Evolutionary conservation across 2,888 invertebrate genomes (phyloP).

Genomic region (Clunio marinus): DNA sequence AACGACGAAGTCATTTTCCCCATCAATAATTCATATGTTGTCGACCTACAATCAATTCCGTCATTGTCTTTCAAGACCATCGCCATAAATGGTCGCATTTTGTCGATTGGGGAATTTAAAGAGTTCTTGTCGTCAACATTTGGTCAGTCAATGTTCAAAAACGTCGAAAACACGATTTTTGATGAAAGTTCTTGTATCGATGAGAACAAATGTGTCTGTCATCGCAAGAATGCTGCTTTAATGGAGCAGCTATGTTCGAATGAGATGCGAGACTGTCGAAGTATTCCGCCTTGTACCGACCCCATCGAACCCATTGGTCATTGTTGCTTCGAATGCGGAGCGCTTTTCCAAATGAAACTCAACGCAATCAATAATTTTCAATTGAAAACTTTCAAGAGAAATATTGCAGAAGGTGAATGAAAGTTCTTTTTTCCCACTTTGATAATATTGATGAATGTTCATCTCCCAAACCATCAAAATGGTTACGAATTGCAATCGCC

Average conservation of each 20-base stretch:
- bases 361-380: constrained; percentile 13
- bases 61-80: constrained; percentile 28
- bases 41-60: constrained; percentile 37
- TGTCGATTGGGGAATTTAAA: constrained; percentile 45
- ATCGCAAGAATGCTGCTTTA: constrained; percentile 44
- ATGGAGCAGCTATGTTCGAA: constrained; percentile 44
- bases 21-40: constrained; percentile 35
- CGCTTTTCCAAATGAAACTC: constrained; percentile 41
- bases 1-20: constrained; percentile 34
- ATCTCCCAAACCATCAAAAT: not conserved
- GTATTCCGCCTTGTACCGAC: constrained; percentile 46
- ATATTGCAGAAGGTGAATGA: constrained; percentile 22
- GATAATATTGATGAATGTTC: not conserved
- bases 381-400: not conserved
- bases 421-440: not conserved
- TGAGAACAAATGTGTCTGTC: constrained; percentile 32
- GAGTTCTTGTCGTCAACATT: constrained; percentile 46
- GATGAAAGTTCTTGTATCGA: constrained; percentile 24
- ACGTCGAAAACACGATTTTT: constrained; percentile 42
- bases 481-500: constrained; percentile 72
- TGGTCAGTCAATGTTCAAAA: constrained; percentile 48
- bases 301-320: constrained; percentile 47
- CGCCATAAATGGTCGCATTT: constrained; percentile 45
- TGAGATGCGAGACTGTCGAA: constrained; percentile 44
- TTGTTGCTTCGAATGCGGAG: constrained; percentile 49